Evolutionary conservation across 1,140 invertebrate species (phyloP), one percentile per base, ranked within the genome.

Genomic region (Temnothorax longispinosus): DNA sequence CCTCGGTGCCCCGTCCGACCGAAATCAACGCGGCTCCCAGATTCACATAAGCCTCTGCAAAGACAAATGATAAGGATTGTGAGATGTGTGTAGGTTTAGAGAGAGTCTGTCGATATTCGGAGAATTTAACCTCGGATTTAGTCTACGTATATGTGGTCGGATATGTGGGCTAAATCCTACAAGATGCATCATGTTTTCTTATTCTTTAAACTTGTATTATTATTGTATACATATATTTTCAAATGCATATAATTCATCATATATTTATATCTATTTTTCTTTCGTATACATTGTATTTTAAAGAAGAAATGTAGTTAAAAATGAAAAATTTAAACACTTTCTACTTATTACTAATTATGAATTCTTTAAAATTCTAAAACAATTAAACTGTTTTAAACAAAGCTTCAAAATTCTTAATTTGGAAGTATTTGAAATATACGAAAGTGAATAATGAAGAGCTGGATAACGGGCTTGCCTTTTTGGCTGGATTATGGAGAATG

Each of bases 11-110:
- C 65, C 97, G 96, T 13, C 98, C 98, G 69, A 98, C 96, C 10
- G 98, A 96, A 88, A 98, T 97, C 87, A 99, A 96, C 35, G 98
- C 97, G 86, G 98, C 97, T 1, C 98, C 99, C 91, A 99, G 96
- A 93, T 99, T 99, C 82, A 99, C 97, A 95, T 99, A 98, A 58
- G 99, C 99, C 96, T 99, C 98, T 99, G 96, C 38, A 97, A 97
- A 88, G 71, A 91, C 64, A 91, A 89, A 87, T 77, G 74, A 81
- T 72, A 87, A 90, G 56, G 67, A 89, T 87, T 18, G 56, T 90
- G 56, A 92, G 44, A 54, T 21, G 11, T 2, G 8, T 27, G n/a
- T 75, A 47, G 64, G 85, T 74, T 67, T 62, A 11, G 1, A 85
- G 56, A 47, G 18, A 81, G 27, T 77, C 32, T 21, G 15, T 18